Evolutionary conservation across 2,888 invertebrate genomes (phyloP).

Genomic region (Atethmia centrago): DNA sequence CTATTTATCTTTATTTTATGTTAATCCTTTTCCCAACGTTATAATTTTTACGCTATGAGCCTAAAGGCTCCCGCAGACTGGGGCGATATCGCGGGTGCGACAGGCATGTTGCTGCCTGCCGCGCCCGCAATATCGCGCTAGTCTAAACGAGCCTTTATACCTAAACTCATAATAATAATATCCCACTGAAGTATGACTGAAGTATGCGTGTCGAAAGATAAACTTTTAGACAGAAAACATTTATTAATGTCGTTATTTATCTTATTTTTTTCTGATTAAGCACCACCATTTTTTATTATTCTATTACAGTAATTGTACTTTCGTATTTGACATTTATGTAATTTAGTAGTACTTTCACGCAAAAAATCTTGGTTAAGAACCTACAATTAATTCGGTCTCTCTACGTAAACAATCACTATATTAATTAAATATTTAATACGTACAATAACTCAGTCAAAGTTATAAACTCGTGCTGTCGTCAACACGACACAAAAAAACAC

Average conservation of each 20-base stretch:
- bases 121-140: no score
- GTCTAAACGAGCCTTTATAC: no score
- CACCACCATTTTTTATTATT: neutral
- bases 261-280: neutral
- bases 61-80: no score
- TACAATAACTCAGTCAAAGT: slow-evolving; percentile 26
- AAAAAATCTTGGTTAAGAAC: neutral
- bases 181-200: no score
- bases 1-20: neutral
- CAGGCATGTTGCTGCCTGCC: no score
- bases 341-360: neutral
- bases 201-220: neutral
- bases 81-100: no score
- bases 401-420: slow-evolving; percentile 1
- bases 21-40: neutral
- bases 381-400: neutral
- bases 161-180: neutral
- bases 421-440: slow-evolving; percentile 33
- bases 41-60: neutral
- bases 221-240: neutral
- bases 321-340: no score
- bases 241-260: no score
- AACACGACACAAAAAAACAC: slow-evolving; percentile 36
- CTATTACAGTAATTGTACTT: neutral
- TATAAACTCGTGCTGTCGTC: slow-evolving; percentile 29